Conservation (phyloP, 2,888 invertebrate genomes). For the Chloroclystis v-ata region DNA sequence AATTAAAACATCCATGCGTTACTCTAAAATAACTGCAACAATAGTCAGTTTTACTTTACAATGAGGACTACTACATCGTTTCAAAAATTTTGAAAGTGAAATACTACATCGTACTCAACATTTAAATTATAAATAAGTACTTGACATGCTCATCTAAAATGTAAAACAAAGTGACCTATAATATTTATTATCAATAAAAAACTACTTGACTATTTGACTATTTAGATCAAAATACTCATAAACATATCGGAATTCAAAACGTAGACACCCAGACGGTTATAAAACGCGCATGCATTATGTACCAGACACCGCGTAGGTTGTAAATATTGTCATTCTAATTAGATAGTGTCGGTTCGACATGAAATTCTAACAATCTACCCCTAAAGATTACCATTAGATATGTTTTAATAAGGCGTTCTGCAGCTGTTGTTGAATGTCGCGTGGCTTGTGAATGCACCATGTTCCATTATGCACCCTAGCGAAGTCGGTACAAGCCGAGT, state of each 20-base stretch:
- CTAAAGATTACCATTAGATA: conserved; percentile 4
- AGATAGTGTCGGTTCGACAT: conserved; percentile 1
- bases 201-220: too few relatives aligned
- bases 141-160: too few relatives aligned
- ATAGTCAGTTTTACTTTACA: too few relatives aligned
- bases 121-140: too few relatives aligned
- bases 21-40: too few relatives aligned
- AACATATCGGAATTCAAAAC: background rate
- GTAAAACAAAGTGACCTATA: too few relatives aligned
- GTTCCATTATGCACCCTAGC: background rate
- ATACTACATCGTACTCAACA: too few relatives aligned
- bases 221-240: background rate
- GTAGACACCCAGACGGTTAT: background rate
- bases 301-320: background rate
- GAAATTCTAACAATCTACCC: conserved; percentile 9
- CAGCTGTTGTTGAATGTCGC: conserved; percentile 12
- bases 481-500: background rate
- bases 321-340: conserved; percentile 3
- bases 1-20: too few relatives aligned
- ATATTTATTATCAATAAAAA: too few relatives aligned
- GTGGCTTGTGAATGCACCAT: background rate
- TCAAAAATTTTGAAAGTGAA: too few relatives aligned
- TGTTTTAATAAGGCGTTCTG: conserved; percentile 9
- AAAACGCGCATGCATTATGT: background rate
- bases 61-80: too few relatives aligned